Percentiles rank a stretch among this genome's conserved stretches.
Evolutionary conservation across 2,888 invertebrate species (phyloP).

Genomic region (Silvanus unidentatus): DNA sequence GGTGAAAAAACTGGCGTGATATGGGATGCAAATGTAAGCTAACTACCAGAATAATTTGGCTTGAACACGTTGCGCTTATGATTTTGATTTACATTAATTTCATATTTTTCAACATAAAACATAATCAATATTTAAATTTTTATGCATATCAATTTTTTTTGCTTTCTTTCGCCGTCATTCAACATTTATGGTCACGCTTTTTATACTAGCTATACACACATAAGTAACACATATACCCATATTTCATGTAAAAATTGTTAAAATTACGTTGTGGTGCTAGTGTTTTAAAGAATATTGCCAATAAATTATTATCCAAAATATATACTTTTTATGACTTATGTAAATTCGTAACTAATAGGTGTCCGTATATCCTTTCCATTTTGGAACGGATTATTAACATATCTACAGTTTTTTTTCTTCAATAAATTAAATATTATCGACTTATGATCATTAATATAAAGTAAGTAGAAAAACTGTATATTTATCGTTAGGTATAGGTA

Average conservation of each 20-base stretch:
- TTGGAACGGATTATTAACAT: no score
- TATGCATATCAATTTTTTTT: conserved; percentile 18
- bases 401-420: no score
- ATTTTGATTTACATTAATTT: conserved; percentile 49
- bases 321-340: no score
- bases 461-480: no score
- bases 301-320: no score
- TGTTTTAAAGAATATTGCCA: no score
- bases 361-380: no score
- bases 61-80: conserved; percentile 47
- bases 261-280: background rate
- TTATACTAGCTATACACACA: conserved; percentile 7
- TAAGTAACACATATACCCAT: background rate
- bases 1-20: conserved; percentile 40
- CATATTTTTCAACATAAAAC: conserved; percentile 46
- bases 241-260: background rate
- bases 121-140: conserved; percentile 41
- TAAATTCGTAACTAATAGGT: no score
- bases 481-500: no score
- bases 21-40: conserved; percentile 44
- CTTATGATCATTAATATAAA: no score
- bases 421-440: no score
- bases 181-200: conserved; percentile 25
- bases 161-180: background rate
- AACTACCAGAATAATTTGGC: conserved; percentile 48